Conservation (phyloP, 2,888 invertebrate species). For the Leucophenga montana region DNA sequence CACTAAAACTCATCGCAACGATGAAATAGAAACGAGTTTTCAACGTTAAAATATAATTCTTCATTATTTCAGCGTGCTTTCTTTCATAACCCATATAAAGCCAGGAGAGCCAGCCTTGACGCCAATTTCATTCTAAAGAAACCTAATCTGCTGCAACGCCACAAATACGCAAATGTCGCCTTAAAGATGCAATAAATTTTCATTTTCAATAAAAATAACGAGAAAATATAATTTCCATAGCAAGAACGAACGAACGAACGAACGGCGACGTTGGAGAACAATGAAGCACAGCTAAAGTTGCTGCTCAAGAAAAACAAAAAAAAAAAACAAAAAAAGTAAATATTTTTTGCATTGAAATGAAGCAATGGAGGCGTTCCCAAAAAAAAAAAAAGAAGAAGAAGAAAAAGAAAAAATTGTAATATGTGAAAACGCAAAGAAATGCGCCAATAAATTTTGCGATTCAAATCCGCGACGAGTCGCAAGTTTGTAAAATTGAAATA, state of each 20-base stretch:
- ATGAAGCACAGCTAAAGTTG: conserved; percentile 9
- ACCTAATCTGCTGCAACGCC: conserved; percentile 19
- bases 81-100: conserved; percentile 5
- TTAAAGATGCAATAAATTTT: conserved; percentile 62
- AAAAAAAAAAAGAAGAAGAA: not conserved
- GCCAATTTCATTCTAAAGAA: not conserved
- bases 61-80: not conserved
- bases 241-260: not conserved
- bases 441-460: conserved; percentile 23
- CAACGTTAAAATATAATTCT: not conserved
- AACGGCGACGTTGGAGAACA: not conserved
- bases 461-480: conserved; percentile 20
- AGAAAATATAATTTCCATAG: conserved; percentile 40
- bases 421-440: conserved; percentile 24
- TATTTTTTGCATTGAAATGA: not conserved
- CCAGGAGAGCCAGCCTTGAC: not conserved
- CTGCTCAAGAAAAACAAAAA: conserved; percentile 11
- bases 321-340: conserved; percentile 4
- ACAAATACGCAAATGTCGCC: conserved; percentile 57
- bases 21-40: too few relatives aligned
- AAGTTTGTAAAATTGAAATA: conserved; percentile 25
- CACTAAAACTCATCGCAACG: too few relatives aligned
- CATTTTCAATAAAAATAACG: conserved; percentile 59
- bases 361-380: not conserved
- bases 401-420: not conserved